phyloP scores from a whole-genome alignment of 2,113 vertebrate species.

The Pedionomus torquatus region DNA sequence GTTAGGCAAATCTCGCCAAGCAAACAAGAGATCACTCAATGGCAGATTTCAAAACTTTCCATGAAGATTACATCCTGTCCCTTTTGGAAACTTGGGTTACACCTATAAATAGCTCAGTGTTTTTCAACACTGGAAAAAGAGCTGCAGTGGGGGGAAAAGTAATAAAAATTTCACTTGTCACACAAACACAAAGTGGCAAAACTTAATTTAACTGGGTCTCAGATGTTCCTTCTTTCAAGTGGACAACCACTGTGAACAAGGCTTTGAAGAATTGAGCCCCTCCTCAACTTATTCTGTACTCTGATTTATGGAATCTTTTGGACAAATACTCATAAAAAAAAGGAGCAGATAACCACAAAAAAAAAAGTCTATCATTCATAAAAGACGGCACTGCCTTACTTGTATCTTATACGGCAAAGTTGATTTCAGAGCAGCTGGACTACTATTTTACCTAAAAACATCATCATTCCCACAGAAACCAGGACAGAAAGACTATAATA shows the following conservation, averaged over 20 bases:
- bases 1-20: neutral
- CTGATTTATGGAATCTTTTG: neutral
- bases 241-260: neutral
- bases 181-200: constrained; percentile 1
- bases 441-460: neutral
- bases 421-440: neutral
- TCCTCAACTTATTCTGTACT: neutral
- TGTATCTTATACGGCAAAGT: neutral
- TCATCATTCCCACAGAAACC: neutral
- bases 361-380: neutral
- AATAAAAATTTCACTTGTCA: neutral
- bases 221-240: neutral
- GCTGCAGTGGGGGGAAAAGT: neutral
- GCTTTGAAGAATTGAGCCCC: neutral
- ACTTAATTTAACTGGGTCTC: neutral
- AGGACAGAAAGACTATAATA: neutral
- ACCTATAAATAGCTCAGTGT: neutral
- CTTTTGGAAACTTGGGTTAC: neutral
- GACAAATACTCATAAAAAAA: neutral
- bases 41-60: neutral
- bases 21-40: neutral
- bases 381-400: neutral
- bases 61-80: neutral
- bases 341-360: neutral
- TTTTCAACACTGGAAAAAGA: constrained; percentile 10